phyloP scores from a whole-genome alignment of 2,113 vertebrate species.

The Nestor notabilis region DNA sequence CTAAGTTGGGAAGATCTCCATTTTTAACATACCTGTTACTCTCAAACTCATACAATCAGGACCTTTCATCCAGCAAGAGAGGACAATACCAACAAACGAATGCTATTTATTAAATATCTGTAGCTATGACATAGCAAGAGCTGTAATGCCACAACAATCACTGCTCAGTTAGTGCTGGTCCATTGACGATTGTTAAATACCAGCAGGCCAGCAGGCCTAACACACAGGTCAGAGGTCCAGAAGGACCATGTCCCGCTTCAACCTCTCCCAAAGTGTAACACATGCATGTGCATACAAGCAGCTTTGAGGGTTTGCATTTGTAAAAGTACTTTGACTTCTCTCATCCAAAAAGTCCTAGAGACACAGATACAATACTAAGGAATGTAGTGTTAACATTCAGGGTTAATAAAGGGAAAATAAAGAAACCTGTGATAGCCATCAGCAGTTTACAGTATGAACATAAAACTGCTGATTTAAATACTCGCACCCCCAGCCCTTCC shows the following conservation, averaged over 20 bases:
- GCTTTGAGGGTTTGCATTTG: background rate
- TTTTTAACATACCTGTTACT: background rate
- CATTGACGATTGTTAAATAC: rapidly evolving
- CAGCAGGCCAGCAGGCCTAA: background rate
- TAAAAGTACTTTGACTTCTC: background rate
- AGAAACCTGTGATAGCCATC: background rate
- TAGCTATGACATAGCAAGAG: background rate
- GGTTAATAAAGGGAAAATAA: background rate
- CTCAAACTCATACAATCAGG: background rate
- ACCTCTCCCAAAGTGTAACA: background rate
- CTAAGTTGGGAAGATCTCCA: background rate
- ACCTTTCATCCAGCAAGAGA: background rate
- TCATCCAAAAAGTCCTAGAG: background rate
- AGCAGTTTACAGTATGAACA: background rate
- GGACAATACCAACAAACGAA: background rate
- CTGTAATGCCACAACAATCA: background rate
- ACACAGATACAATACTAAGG: background rate
- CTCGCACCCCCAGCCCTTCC: background rate
- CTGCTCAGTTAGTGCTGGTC: background rate
- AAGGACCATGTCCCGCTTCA: background rate
- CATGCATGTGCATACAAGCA: rapidly evolving
- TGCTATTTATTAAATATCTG: background rate
- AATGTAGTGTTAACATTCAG: background rate
- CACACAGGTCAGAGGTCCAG: background rate
- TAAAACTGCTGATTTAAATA: background rate